Evolutionary conservation across 2,113 vertebrate genomes (phyloP).

Genomic region (Megaceryle maxima): DNA sequence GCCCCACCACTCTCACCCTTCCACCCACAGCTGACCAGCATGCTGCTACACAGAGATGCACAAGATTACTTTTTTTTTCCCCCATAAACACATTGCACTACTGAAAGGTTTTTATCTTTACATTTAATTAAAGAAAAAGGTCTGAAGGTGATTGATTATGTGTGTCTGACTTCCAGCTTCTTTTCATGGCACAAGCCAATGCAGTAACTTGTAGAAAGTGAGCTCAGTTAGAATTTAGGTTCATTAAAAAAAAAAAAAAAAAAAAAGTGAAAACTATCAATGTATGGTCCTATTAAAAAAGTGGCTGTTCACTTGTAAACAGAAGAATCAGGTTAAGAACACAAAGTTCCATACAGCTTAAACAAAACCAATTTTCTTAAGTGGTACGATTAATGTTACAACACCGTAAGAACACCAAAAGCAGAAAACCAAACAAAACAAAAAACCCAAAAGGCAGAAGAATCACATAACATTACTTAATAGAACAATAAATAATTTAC

Average conservation of each 20-base stretch:
- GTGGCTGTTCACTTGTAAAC: constrained; percentile 71
- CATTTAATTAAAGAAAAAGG: constrained; percentile 59
- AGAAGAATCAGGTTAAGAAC: constrained; percentile 67
- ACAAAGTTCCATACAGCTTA: constrained; percentile 52
- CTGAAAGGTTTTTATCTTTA: constrained; percentile 26
- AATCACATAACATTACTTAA: constrained; percentile 26
- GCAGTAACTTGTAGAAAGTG: constrained; percentile 46
- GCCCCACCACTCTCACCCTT: neutral
- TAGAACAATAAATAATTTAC: constrained; percentile 47
- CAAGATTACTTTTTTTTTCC: neutral
- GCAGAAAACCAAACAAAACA: neutral
- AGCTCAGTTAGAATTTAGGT: constrained; percentile 51
- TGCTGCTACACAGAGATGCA: neutral
- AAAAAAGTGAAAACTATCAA: constrained; percentile 25
- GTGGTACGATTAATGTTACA: constrained; percentile 53
- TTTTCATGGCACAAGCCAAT: constrained; percentile 32
- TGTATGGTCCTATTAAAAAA: constrained; percentile 66
- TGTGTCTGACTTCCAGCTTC: constrained; percentile 45
- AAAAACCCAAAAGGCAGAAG: constrained; percentile 24
- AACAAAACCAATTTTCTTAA: constrained; percentile 53
- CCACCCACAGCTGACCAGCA: neutral
- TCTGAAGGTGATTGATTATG: constrained; percentile 53
- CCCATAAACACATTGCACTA: neutral
- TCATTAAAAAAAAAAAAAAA: neutral
- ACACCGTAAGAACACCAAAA: constrained; percentile 32